Percentiles rank a stretch among this genome's conserved stretches.
These are phyloP conservation scores for Triplophysa bombifrons DNA, from an alignment of 2,797 vertebrate genomes.

Conservation along the genomic window DNA sequence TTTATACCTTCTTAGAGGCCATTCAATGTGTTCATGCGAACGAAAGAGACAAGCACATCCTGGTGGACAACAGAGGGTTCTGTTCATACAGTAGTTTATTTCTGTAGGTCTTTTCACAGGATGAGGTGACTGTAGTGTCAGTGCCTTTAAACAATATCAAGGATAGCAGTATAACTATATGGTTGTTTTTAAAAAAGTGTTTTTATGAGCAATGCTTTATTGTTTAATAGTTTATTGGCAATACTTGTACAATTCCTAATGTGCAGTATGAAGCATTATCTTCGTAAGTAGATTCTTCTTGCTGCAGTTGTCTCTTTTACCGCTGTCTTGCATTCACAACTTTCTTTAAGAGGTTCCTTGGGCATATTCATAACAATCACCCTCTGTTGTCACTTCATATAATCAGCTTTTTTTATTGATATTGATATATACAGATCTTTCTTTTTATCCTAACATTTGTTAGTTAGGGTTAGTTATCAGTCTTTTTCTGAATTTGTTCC, in stretches of 20 bases:
- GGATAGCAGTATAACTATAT: too few relatives aligned
- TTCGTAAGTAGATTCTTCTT: too few relatives aligned
- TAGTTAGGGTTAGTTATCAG: not conserved
- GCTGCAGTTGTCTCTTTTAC: too few relatives aligned
- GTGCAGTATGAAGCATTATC: too few relatives aligned
- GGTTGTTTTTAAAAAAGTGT: too few relatives aligned
- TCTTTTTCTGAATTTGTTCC: not conserved
- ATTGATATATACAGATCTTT: not conserved
- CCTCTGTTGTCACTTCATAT: not conserved
- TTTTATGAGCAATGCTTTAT: too few relatives aligned
- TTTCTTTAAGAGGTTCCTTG: not conserved
- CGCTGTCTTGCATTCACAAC: too few relatives aligned
- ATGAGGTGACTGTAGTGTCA: too few relatives aligned
- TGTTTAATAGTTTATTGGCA: too few relatives aligned
- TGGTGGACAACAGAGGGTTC: constrained; percentile 2
- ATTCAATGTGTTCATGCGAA: not conserved
- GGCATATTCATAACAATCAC: not conserved
- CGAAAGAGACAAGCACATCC: constrained; percentile 12
- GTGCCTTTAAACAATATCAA: not conserved
- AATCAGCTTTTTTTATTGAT: not conserved
- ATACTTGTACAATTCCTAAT: too few relatives aligned
- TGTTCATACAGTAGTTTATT: constrained; percentile 1
- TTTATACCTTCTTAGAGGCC: constrained; percentile 13
- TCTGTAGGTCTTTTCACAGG: not conserved
- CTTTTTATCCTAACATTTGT: not conserved